A percentile compares a stretch with the other conserved stretches of the same genome.
These are phyloP conservation scores for Poecilobothrus nobilitatus DNA, from an alignment of 2,888 invertebrate genomes.

Conservation along the genomic window DNA sequence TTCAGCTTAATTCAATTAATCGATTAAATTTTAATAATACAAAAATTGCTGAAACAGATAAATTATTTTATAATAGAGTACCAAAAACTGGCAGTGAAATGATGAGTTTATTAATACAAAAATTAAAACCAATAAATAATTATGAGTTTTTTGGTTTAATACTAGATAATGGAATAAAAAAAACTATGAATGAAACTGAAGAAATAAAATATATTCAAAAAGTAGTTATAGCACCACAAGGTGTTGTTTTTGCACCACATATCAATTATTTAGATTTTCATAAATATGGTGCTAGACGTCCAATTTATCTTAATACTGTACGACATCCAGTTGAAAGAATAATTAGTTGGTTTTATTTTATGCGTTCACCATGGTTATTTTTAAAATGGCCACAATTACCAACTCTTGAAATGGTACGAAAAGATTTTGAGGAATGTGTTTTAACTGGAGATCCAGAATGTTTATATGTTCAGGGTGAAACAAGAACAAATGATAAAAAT, in stretches of 20 bases:
- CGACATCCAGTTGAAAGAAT: slow-evolving; percentile 81
- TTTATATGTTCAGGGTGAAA: slow-evolving; percentile 65
- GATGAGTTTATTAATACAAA: slow-evolving; percentile 67
- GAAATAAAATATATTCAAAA: background rate
- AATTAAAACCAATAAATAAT: slow-evolving; percentile 50
- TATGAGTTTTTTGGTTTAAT: background rate
- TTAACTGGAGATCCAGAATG: slow-evolving; percentile 71
- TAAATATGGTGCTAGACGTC: slow-evolving; percentile 63
- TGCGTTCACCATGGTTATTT: slow-evolving; percentile 66
- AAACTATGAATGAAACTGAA: background rate
- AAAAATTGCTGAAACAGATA: slow-evolving; percentile 56
- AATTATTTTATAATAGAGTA: slow-evolving; percentile 49
- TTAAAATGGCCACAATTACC: slow-evolving; percentile 57
- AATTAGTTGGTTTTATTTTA: slow-evolving; percentile 86
- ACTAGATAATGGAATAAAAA: background rate
- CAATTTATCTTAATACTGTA: slow-evolving; percentile 81
- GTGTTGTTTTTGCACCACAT: slow-evolving; percentile 67
- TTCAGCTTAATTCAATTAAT: too few relatives aligned
- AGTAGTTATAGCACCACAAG: background rate
- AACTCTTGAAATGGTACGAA: slow-evolving; percentile 67
- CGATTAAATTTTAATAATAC: slow-evolving; percentile 56
- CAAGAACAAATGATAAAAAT: slow-evolving; percentile 68
- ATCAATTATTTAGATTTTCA: slow-evolving; percentile 81
- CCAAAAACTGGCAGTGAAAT: slow-evolving; percentile 66
- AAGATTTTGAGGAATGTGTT: slow-evolving; percentile 79